Base-by-base conservation (phyloP, 2,888 invertebrate genomes). In the Drosophila neonasuta region DNA sequence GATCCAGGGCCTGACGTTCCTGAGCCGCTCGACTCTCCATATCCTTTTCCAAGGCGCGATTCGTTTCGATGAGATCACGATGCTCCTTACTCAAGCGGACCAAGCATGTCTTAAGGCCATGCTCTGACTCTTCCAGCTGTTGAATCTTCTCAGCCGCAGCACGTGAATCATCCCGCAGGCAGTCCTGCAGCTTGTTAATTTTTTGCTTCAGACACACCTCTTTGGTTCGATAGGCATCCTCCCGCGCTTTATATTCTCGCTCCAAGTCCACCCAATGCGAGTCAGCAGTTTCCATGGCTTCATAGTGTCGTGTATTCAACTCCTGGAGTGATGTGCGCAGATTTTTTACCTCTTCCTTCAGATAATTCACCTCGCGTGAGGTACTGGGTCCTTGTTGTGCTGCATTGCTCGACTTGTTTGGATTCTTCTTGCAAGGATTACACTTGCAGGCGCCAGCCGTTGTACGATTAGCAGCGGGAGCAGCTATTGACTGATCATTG, bases 211-310 rank as follows among this genome's bases (percentile, higher is more conserved):
- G 90, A 52, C 91, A 87, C 0, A 83, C 79, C 84, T 93, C 92
- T 8, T 91, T 91, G 4, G 89, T 86, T 89, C 41, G 92, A 54
- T 71, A 91, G 15, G 92, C 92, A 45, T 92, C 90, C 36, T 94
- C 92, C 76, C 92, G 93, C 79, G 92, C 92, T 88, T 94, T 94
- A 79, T 94, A 94, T 1, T 93, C 93, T 8, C 92, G 92, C 84
- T 94, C 94, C 92, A 94, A 92, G 80, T 94, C 94, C 0, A 93
- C 93, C 93, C 95, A 95, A 90, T 94, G 93, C 65, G 94, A 93
- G 70, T 95, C 95, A 0, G 95, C 94, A 64, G 94, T 93, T 61
- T 94, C 94, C 85, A 95, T 89, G 80, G 95, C 95, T 83, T 94
- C 94, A 79, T 94, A 92, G 81, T 95, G 95, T 0, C 94, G 93